These are phyloP conservation scores for Nephila pilipes DNA, from an alignment of 1,140 invertebrate genomes.

Conservation along the genomic window DNA sequence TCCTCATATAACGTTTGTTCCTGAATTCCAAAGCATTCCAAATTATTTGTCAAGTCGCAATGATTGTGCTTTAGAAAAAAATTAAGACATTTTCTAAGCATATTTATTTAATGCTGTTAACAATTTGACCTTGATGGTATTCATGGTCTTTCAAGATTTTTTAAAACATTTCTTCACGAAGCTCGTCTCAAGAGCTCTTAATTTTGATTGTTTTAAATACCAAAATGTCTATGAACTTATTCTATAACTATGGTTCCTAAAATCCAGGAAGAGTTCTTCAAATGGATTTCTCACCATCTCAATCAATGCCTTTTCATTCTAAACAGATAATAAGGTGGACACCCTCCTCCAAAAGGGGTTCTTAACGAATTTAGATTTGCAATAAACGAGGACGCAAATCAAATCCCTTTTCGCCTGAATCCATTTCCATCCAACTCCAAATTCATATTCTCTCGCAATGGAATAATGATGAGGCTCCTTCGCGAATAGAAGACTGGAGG, in stretches of 20 bases:
- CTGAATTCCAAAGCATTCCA: too few species aligned
- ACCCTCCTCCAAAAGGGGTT: not conserved
- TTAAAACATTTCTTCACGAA: too few species aligned
- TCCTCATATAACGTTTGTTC: too few species aligned
- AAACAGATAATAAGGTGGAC: not conserved
- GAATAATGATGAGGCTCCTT: conserved; percentile 12
- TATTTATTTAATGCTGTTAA: too few species aligned
- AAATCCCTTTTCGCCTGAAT: not conserved
- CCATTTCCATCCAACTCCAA: not conserved
- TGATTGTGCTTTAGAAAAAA: too few species aligned
- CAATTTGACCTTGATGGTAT: too few species aligned
- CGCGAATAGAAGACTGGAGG: not conserved
- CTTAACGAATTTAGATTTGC: conserved; percentile 41
- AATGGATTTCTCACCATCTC: not conserved
- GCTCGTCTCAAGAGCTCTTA: too few species aligned
- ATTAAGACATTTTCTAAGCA: too few species aligned
- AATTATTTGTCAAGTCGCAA: too few species aligned
- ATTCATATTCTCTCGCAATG: not conserved
- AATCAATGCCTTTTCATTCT: not conserved
- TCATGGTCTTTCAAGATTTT: too few species aligned
- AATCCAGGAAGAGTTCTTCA: not conserved
- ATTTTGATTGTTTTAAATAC: too few species aligned
- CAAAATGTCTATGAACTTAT: too few species aligned
- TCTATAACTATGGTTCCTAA: not conserved
- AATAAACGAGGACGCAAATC: conserved; percentile 35